A percentile compares a stretch with the other conserved stretches of the same genome.
Conservation (phyloP, 2,888 invertebrate species). For the Chymomyza fuscimana region DNA sequence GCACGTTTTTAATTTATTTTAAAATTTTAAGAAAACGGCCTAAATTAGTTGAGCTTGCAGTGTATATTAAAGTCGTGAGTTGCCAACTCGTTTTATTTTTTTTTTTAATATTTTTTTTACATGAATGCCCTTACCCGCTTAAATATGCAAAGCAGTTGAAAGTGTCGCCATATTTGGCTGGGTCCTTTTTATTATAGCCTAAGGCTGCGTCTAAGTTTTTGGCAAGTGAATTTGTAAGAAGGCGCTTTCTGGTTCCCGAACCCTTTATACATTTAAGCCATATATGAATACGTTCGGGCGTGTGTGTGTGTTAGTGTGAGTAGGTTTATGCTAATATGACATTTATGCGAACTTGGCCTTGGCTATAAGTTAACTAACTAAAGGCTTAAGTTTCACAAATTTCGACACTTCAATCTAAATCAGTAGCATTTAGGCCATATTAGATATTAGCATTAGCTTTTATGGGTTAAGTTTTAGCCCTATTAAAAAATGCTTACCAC, state of each 20-base stretch:
- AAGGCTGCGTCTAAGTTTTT: slow-evolving; percentile 30
- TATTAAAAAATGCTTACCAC: slow-evolving; percentile 8
- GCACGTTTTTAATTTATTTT: too few relatives aligned
- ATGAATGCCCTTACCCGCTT: slow-evolving; percentile 18
- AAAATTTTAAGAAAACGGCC: too few relatives aligned
- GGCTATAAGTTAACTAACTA: not conserved
- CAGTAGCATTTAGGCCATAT: not conserved
- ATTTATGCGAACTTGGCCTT: slow-evolving; percentile 30
- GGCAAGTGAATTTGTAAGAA: slow-evolving; percentile 40
- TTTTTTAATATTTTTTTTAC: slow-evolving; percentile 11
- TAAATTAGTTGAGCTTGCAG: too few relatives aligned
- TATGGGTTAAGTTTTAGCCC: not conserved
- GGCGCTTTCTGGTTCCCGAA: not conserved
- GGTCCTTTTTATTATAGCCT: slow-evolving; percentile 45
- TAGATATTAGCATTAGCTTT: not conserved
- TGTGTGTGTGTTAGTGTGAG: slow-evolving; percentile 1
- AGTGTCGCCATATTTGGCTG: slow-evolving; percentile 28
- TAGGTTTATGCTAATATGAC: slow-evolving; percentile 25
- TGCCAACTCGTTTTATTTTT: not conserved
- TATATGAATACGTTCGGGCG: not conserved
- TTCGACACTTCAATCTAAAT: not conserved
- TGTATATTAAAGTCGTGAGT: too few relatives aligned
- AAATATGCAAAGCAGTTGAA: slow-evolving; percentile 16
- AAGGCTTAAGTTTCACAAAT: not conserved
- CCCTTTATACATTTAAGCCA: not conserved